Evolutionary conservation across 1,140 invertebrate species (phyloP).

Genomic region (Drosophila willistoni): DNA sequence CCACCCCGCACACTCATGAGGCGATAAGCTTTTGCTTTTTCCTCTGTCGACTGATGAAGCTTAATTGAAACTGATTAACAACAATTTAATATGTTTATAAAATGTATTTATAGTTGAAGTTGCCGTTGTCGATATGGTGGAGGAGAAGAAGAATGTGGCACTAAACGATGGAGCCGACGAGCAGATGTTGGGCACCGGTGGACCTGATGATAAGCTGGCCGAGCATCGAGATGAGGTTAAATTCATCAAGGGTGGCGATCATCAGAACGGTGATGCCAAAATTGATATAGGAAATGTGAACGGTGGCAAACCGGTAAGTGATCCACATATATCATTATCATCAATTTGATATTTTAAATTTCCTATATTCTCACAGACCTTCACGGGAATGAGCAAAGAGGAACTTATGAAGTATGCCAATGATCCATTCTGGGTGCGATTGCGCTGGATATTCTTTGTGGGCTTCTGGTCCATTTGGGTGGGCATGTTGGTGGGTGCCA

Average conservation of each 20-base stretch:
- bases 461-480: constrained; percentile 94
- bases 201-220: constrained; percentile 85
- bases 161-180: constrained; percentile 86
- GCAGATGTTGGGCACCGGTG: constrained; percentile 85
- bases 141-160: constrained; percentile 63
- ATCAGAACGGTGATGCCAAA: constrained; percentile 93
- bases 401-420: constrained; percentile 96
- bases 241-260: constrained; percentile 87
- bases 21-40: constrained; percentile 17
- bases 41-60: not conserved
- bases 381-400: constrained; percentile 94
- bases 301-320: constrained; percentile 84
- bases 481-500: constrained; percentile 92
- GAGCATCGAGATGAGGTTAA: constrained; percentile 87
- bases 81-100: constrained; percentile 38
- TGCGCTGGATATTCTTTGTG: constrained; percentile 93
- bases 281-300: constrained; percentile 89
- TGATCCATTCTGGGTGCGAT: constrained; percentile 94
- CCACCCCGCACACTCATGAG: not conserved
- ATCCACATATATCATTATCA: not conserved
- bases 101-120: constrained; percentile 13
- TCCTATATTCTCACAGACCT: constrained; percentile 82
- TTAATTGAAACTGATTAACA: constrained; percentile 65
- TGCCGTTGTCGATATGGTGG: constrained; percentile 60
- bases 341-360: constrained; percentile 3